These are phyloP conservation scores for Oreortyx pictus DNA, from an alignment of 2,797 vertebrate genomes.

Conservation along the genomic window DNA sequence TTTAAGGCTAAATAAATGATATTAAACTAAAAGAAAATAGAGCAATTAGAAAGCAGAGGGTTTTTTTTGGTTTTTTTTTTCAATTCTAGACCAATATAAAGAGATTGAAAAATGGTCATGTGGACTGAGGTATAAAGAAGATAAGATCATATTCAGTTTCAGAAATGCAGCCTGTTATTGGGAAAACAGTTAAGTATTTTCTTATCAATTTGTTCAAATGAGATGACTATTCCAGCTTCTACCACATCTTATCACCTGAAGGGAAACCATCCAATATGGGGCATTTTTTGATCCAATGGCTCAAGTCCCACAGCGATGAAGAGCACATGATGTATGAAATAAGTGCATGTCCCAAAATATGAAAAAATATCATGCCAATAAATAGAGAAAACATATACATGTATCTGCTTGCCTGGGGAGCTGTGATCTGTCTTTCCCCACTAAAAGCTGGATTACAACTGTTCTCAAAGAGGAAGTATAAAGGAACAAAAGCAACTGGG, in stretches of 20 bases:
- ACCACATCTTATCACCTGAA: neutral
- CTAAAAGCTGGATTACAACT: neutral
- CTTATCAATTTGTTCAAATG: neutral
- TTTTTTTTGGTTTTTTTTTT: neutral
- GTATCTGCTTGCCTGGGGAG: neutral
- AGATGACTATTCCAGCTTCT: neutral
- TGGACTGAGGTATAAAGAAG: neutral
- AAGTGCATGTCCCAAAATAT: neutral
- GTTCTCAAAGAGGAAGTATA: constrained; percentile 13
- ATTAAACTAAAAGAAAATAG: neutral
- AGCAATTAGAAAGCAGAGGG: neutral
- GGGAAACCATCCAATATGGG: neutral
- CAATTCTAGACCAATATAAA: neutral
- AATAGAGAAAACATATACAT: neutral
- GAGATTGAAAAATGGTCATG: neutral
- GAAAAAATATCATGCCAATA: neutral
- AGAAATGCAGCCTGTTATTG: neutral
- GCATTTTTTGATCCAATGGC: constrained; percentile 6
- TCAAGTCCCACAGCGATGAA: neutral
- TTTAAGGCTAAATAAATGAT: neutral
- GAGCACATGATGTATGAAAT: neutral
- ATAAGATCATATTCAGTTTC: neutral
- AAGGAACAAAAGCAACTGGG: constrained; percentile 52
- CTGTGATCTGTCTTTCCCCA: neutral
- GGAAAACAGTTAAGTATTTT: neutral